These are phyloP conservation scores for Antheraea assamensis DNA, from an alignment of 2,888 invertebrate genomes.

Conservation along the genomic window DNA sequence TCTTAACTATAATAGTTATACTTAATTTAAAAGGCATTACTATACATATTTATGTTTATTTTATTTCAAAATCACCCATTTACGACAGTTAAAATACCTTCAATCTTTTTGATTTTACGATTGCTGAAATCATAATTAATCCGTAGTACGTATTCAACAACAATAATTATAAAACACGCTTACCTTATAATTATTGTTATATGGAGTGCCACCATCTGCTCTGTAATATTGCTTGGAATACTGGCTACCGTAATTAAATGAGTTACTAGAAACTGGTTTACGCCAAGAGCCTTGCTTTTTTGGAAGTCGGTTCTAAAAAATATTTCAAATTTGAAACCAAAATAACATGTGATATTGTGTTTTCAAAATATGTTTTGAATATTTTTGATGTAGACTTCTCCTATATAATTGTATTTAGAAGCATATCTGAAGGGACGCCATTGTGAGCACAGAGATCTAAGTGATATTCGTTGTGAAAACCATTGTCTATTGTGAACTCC, in stretches of 20 bases:
- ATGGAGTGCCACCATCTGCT: constrained; percentile 53
- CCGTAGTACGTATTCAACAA: not conserved
- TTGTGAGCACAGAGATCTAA: no score
- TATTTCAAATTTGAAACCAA: not conserved
- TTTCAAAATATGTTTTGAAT: not conserved
- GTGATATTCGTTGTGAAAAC: no score
- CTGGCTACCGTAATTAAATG: constrained; percentile 61
- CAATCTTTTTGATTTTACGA: not conserved
- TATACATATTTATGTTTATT: no score
- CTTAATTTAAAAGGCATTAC: no score
- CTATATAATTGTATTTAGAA: no score
- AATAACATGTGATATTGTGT: not conserved
- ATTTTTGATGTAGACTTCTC: not conserved
- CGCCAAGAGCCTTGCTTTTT: constrained; percentile 74
- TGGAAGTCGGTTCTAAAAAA: constrained; percentile 70
- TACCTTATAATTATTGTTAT: constrained; percentile 62
- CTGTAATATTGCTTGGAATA: constrained; percentile 72
- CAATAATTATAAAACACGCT: constrained; percentile 25
- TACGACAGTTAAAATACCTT: not conserved
- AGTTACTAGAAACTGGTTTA: constrained; percentile 60
- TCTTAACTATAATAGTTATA: no score
- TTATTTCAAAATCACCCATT: not conserved
- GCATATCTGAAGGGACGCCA: no score
- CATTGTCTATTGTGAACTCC: no score
- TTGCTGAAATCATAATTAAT: not conserved